These are phyloP conservation scores for Hyles lineata DNA, from an alignment of 2,888 invertebrate species.

Conservation along the genomic window DNA sequence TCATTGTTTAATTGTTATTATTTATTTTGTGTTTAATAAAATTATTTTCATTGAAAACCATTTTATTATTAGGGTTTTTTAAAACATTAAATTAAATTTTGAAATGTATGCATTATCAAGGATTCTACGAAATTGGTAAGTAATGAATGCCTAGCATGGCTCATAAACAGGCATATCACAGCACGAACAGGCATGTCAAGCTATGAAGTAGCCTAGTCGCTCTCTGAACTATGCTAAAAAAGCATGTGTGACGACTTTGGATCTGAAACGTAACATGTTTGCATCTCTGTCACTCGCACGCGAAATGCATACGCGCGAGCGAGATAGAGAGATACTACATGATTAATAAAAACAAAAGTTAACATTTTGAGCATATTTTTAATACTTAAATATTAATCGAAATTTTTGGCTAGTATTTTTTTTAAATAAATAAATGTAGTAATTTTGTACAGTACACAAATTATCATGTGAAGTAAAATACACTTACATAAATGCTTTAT, in stretches of 20 bases:
- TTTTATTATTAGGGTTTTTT: conserved; percentile 8
- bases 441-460: background rate
- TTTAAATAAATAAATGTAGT: background rate
- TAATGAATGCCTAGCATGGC: conserved; percentile 53
- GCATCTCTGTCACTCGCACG: conserved; percentile 36
- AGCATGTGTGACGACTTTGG: conserved; percentile 34
- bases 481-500: conserved; percentile 7
- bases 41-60: conserved; percentile 19
- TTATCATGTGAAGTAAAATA: conserved; percentile 3
- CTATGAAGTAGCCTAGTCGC: conserved; percentile 25
- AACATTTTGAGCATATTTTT: conserved; percentile 13
- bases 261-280: conserved; percentile 41
- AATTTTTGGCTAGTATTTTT: background rate
- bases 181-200: conserved; percentile 27
- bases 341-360: background rate
- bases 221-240: conserved; percentile 19
- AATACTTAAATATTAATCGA: background rate
- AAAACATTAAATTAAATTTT: conserved; percentile 26
- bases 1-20: conserved; percentile 30
- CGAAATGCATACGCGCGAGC: background rate
- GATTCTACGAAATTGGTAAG: conserved; percentile 83
- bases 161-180: conserved; percentile 1
- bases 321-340: background rate
- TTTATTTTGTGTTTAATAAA: conserved; percentile 28
- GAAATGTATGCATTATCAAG: conserved; percentile 69